These are phyloP conservation scores for Burhinus bistriatus DNA, from an alignment of 2,113 vertebrate species.

Conservation along the genomic window DNA sequence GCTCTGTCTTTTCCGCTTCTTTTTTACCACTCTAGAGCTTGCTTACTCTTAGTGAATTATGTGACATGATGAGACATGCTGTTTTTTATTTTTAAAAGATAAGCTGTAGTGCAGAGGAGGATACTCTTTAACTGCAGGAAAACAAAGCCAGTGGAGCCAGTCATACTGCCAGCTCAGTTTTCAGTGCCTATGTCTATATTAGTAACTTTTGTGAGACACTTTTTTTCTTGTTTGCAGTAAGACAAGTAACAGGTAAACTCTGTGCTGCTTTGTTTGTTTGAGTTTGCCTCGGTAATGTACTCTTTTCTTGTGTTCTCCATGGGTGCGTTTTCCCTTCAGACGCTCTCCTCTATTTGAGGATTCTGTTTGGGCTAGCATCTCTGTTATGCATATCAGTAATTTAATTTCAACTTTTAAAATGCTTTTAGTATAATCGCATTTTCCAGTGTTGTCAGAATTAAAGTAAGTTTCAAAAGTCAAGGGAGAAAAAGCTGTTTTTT, in stretches of 20 bases:
- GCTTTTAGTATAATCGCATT: background rate
- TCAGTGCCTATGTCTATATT: background rate
- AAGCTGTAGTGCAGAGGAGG: background rate
- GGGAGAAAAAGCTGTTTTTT: background rate
- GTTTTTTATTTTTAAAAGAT: background rate
- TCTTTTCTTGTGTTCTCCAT: background rate
- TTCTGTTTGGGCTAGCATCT: background rate
- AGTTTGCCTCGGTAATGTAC: background rate
- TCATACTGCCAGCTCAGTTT: background rate
- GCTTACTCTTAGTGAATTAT: background rate
- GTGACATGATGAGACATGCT: background rate
- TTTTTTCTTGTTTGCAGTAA: background rate
- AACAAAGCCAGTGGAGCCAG: background rate
- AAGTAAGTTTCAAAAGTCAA: background rate
- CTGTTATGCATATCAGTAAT: background rate
- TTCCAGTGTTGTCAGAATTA: background rate
- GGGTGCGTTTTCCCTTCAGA: background rate
- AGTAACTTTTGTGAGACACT: background rate
- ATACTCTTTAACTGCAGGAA: background rate
- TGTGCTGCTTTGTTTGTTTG: background rate
- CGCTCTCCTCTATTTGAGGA: background rate
- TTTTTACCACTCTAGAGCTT: background rate
- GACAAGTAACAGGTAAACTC: background rate
- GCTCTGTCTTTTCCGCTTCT: background rate
- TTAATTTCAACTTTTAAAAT: background rate